These are phyloP conservation scores for Strigops habroptila DNA, from an alignment of 2,113 vertebrate genomes.

Conservation along the genomic window DNA sequence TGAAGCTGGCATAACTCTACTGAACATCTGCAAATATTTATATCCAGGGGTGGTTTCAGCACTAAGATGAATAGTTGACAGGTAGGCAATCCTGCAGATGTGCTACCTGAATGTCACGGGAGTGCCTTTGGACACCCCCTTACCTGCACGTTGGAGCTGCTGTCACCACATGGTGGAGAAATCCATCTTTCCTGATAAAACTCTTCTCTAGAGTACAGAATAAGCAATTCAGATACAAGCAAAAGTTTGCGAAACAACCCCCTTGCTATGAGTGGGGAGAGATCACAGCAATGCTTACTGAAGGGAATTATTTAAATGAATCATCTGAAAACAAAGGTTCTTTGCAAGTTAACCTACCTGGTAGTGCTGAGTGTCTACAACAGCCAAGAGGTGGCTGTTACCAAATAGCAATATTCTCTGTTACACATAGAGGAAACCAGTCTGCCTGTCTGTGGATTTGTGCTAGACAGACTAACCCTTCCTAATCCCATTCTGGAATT, in stretches of 20 bases:
- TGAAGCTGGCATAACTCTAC: no score
- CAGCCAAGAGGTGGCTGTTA: accelerated
- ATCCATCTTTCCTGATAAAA: not conserved
- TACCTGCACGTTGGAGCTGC: not conserved
- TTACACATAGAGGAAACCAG: not conserved
- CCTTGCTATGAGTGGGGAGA: not conserved
- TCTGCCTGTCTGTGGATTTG: not conserved
- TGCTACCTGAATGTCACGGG: not conserved
- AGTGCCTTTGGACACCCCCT: not conserved
- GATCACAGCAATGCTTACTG: not conserved
- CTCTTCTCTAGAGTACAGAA: not conserved
- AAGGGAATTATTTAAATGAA: not conserved
- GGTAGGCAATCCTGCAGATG: not conserved
- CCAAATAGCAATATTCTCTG: accelerated
- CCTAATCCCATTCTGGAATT: conserved; percentile 29
- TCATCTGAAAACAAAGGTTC: not conserved
- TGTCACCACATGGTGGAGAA: not conserved
- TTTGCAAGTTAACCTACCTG: accelerated
- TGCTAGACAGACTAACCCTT: conserved; percentile 19
- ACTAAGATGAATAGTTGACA: not conserved
- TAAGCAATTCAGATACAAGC: not conserved
- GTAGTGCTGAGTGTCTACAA: not conserved
- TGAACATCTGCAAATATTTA: not conserved
- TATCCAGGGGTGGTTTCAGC: not conserved
- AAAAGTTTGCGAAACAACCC: accelerated